Evolutionary conservation across 1,140 invertebrate species (phyloP).

Genomic region (Drosophila nebulosa): DNA sequence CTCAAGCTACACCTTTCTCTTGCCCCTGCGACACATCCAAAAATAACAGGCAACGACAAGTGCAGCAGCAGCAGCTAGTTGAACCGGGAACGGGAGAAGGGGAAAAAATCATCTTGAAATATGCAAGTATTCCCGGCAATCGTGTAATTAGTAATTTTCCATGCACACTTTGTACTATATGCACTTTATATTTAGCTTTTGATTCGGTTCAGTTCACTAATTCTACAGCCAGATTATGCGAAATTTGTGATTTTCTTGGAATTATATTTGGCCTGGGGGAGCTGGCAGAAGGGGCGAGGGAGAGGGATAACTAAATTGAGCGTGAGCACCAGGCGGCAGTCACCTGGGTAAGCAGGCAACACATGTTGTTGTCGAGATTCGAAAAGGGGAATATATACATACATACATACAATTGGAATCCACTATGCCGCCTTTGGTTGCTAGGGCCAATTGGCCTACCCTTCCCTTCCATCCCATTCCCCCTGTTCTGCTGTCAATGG

Average conservation of each 20-base stretch:
- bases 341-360: conserved; percentile 13
- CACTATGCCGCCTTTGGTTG: background rate
- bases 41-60: conserved; percentile 33
- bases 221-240: conserved; percentile 34
- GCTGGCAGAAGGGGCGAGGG: background rate
- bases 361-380: conserved; percentile 21
- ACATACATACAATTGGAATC: too few species aligned
- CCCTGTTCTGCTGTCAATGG: conserved; percentile 32
- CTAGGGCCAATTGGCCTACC: background rate
- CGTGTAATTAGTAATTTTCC: conserved; percentile 54
- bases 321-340: conserved; percentile 12
- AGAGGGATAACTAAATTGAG: conserved; percentile 54
- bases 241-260: conserved; percentile 56
- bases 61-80: conserved; percentile 22
- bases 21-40: background rate
- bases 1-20: background rate
- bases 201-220: background rate
- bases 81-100: too few species aligned
- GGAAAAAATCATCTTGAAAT: conserved; percentile 37
- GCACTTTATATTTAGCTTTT: conserved; percentile 58
- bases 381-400: too few species aligned
- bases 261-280: conserved; percentile 27
- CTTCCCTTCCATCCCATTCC: background rate
- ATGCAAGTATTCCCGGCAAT: conserved; percentile 49
- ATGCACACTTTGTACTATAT: conserved; percentile 34